Base-by-base conservation (phyloP, 1,140 invertebrate species). In the Chymomyza costata region DNA sequence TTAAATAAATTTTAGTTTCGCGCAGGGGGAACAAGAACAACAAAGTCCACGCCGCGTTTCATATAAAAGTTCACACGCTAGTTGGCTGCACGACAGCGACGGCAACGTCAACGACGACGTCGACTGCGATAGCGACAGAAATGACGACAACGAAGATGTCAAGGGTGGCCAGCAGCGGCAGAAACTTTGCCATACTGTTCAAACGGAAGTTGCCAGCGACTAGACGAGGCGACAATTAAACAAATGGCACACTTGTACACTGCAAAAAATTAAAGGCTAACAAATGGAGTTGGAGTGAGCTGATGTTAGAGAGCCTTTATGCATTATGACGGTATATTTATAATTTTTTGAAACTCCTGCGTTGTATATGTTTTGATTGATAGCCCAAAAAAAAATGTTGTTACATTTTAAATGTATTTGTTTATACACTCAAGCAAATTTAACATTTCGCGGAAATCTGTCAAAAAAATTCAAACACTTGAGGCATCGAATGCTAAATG, bases 1-100 rank as follows among this genome's bases (percentile, higher is more conserved):
- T 76, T 78, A 78, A 76, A 76, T 76, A 76, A 76, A 76, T 76
- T 76, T 52, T 49, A 71, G 57, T 55, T 66, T 28, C 52, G 8
- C 19, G 32, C 18, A 43, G 59, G 30, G 35, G 16, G 8, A 16
- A 10, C 32, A n/a, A 32, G 14, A 17, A 19, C 38, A 21, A 43
- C 44, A 44, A 48, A 54, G 51, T 55, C 39, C n/a, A n/a, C n/a
- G 39, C n/a, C 44, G 28, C 39, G 39, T 38, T 50, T 61, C 45
- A 60, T 44, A n/a, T 48, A 38, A 44, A 46, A 71, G 71, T 76
- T 78, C 71, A 76, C 71, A 76, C 71, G 71, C 66, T 59, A 53
- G 50, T 47, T 30, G 43, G 32, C 31, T 44, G 31, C 35, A 17
- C 7, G 34, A 31, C 37, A 31, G 10, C 44, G 31, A 19, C 28